Evolutionary conservation across 2,113 vertebrate species (phyloP).

Genomic region (Pogonocichla stellata): DNA sequence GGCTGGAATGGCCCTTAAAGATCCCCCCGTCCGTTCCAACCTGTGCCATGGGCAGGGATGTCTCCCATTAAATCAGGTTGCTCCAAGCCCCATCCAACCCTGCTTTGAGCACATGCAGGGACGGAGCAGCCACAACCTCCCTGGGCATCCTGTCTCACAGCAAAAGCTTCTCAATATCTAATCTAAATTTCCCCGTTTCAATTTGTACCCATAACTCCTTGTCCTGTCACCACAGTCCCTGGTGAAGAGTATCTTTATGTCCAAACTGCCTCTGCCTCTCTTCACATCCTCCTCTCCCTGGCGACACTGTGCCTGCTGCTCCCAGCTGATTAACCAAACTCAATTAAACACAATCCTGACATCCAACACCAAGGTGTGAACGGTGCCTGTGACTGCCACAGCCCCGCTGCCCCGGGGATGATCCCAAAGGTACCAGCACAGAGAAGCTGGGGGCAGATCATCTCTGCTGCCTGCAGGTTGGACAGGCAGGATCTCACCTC

Average conservation of each 20-base stretch:
- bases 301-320: accelerated
- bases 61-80: background rate
- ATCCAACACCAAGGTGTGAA: accelerated
- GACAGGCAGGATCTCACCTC: background rate
- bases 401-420: background rate
- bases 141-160: no score
- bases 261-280: background rate
- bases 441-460: background rate
- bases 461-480: accelerated
- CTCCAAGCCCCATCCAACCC: background rate
- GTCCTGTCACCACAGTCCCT: background rate
- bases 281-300: background rate
- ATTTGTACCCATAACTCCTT: background rate
- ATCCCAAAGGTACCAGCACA: background rate
- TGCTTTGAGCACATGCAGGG: background rate
- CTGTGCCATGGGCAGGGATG: no score
- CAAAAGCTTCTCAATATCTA: background rate
- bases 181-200: background rate
- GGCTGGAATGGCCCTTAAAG: background rate
- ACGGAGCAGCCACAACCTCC: background rate
- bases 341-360: background rate
- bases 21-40: accelerated
- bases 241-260: background rate
- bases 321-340: background rate
- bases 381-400: background rate